phyloP scores from a whole-genome alignment of 2,113 vertebrate genomes.

The Hiodon tergisus region DNA sequence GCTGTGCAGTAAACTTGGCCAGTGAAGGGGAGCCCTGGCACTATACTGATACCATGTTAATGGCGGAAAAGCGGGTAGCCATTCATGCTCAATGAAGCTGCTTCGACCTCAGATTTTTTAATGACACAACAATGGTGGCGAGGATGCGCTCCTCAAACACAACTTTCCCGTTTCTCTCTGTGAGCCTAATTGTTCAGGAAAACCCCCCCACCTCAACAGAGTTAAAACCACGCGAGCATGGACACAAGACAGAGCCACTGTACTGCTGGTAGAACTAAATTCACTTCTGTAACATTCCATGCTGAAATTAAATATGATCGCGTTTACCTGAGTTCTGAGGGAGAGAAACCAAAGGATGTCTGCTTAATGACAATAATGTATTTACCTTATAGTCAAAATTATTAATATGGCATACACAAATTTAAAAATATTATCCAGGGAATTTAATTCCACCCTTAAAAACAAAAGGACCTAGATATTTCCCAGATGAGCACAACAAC shows the following conservation, averaged over 20 bases:
- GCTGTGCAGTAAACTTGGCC: too few relatives aligned
- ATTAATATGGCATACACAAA: conserved; percentile 45
- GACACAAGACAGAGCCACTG: conserved; percentile 23
- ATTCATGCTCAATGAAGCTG: not conserved
- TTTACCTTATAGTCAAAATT: conserved; percentile 34
- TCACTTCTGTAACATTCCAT: conserved; percentile 40
- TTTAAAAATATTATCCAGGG: conserved; percentile 52
- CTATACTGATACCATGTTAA: not conserved
- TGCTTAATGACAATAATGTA: conserved; percentile 37
- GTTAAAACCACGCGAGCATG: conserved; percentile 28
- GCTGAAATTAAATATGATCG: conserved; percentile 46
- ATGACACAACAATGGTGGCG: not conserved
- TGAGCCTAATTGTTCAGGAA: conserved; percentile 23
- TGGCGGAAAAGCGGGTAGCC: not conserved
- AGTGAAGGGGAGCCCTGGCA: not conserved
- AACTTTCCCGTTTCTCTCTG: conserved; percentile 10
- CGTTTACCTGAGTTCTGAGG: conserved; percentile 73
- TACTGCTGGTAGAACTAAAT: conserved; percentile 37
- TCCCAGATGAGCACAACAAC: conserved; percentile 68
- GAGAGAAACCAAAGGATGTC: conserved; percentile 53
- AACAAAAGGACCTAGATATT: conserved; percentile 46
- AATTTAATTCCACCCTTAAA: conserved; percentile 51
- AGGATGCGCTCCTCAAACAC: not conserved
- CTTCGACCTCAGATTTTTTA: not conserved
- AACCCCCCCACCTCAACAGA: conserved; percentile 26